Evolutionary conservation across 2,888 invertebrate species (phyloP).

Genomic region (Smittia aterrima): DNA sequence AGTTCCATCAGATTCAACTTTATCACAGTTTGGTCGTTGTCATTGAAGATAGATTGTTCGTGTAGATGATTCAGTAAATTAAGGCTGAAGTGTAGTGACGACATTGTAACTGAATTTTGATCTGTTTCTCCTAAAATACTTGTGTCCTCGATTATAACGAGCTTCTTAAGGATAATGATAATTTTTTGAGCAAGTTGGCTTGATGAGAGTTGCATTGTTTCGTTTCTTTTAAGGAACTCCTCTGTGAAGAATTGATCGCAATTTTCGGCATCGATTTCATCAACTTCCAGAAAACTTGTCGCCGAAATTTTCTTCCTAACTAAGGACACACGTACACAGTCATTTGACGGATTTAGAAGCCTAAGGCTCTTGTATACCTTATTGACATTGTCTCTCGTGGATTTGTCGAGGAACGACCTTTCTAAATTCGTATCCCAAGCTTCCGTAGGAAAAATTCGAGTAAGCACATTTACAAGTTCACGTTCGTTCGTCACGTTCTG

Average conservation of each 20-base stretch:
- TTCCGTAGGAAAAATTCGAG: constrained; percentile 53
- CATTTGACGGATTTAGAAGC: neutral
- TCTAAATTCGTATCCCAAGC: constrained; percentile 48
- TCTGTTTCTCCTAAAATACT: constrained; percentile 45
- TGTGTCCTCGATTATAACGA: constrained; percentile 48
- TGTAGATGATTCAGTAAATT: constrained; percentile 44
- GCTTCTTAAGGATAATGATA: constrained; percentile 49
- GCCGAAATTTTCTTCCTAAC: neutral
- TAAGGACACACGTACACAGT: neutral
- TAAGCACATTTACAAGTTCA: constrained; percentile 50
- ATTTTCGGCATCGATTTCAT: constrained; percentile 5
- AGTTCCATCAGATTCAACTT: constrained; percentile 49
- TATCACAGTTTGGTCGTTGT: constrained; percentile 48
- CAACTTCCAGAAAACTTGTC: neutral
- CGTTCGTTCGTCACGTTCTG: constrained; percentile 51
- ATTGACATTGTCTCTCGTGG: neutral
- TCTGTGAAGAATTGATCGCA: constrained; percentile 44
- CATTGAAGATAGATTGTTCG: constrained; percentile 43
- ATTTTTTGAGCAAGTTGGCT: constrained; percentile 51
- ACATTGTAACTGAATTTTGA: constrained; percentile 48
- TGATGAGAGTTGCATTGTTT: constrained; percentile 46
- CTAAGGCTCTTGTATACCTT: neutral
- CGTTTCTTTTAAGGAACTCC: neutral
- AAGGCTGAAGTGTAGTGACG: constrained; percentile 50
- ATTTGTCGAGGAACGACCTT: constrained; percentile 5